Evolutionary conservation across 2,888 invertebrate genomes (phyloP), one percentile per base, ranked within the genome.

Genomic region (Tenthredo notha): DNA sequence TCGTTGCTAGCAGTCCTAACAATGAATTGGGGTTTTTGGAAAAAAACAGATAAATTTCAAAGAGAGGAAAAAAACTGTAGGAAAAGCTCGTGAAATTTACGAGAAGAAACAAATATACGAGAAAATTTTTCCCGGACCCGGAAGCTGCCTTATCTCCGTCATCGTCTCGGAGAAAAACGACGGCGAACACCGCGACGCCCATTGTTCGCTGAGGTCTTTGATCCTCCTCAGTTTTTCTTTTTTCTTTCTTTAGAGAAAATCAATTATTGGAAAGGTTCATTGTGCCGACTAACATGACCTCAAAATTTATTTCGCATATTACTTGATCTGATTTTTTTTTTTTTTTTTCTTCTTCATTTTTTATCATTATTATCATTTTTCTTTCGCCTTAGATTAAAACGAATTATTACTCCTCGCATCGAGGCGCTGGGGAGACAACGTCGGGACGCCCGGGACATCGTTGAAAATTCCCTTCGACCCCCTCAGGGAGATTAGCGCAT

Each of bases 231-330:
- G 18, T n/a, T 50, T 50, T 25, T 84, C 40, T 37, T 58, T 74
- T 37, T 33, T 47, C n/a, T 50, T 33, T 40, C 72, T 84, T 74
- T 72, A 37, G 18, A 77, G 54, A 67, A 54, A 85, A 85, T 87
- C 84, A 74, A 86, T 86, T 85, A 87, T 86, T 84, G 86, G 80
- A 37, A 37, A 12, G 40, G 37, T 61, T 61, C 21, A 21, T 40
- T 21, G 29, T 40, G 58, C 54, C 54, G 29, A 50, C 47, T 54
- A 77, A 77, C 77, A 40, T 61, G 61, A 61, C 80, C 80, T 40
- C 50, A 80, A 80, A 80, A 80, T 61, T 77, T 77, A 77, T 77
- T 77, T 50, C 29, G 50, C 29, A 54, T 18, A 77, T 47, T 54
- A 54, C 77, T 77, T 33, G 77, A 77, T 54, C 54, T 54, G 54